Conservation (phyloP, 1,140 invertebrate species). For the Paralvinella palmiformis region DNA sequence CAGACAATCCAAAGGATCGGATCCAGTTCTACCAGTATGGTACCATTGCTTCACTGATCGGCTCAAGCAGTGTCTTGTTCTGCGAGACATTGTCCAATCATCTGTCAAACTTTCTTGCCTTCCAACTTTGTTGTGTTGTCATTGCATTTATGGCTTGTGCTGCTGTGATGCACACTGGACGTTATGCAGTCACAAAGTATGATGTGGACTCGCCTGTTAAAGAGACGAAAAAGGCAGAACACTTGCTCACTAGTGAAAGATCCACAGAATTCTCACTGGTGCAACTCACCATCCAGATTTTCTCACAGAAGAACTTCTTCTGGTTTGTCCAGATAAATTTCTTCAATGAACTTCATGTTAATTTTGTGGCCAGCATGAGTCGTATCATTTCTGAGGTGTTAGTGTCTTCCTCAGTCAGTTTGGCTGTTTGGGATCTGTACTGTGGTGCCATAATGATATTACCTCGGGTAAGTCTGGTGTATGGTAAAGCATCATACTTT, state of each 20-base stretch:
- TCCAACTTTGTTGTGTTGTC: constrained; percentile 33
- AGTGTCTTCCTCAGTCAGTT: too few relatives aligned
- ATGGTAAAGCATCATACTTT: too few relatives aligned
- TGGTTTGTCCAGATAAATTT: constrained; percentile 18
- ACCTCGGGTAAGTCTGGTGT: too few relatives aligned
- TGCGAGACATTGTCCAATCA: constrained; percentile 31
- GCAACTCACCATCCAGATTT: constrained; percentile 14
- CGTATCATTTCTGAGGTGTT: constrained; percentile 14
- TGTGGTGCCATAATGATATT: too few relatives aligned
- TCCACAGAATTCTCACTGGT: background rate
- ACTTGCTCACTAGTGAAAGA: too few relatives aligned
- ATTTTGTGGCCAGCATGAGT: constrained; percentile 13
- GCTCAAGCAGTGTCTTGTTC: constrained; percentile 29
- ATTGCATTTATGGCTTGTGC: constrained; percentile 32
- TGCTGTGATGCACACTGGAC: constrained; percentile 34
- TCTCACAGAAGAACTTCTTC: constrained; percentile 16
- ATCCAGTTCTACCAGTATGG: constrained; percentile 39
- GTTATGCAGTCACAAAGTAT: constrained; percentile 34
- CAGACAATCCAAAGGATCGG: constrained; percentile 35
- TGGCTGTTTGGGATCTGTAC: too few relatives aligned
- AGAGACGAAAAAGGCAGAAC: too few relatives aligned
- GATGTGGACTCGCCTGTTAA: too few relatives aligned
- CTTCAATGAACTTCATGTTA: constrained; percentile 10
- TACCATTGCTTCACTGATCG: constrained; percentile 35
- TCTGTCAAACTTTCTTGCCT: constrained; percentile 36